Evolutionary conservation across 2,888 invertebrate genomes (phyloP), one percentile per base, ranked within the genome.

Genomic region (Hyalella azteca): DNA sequence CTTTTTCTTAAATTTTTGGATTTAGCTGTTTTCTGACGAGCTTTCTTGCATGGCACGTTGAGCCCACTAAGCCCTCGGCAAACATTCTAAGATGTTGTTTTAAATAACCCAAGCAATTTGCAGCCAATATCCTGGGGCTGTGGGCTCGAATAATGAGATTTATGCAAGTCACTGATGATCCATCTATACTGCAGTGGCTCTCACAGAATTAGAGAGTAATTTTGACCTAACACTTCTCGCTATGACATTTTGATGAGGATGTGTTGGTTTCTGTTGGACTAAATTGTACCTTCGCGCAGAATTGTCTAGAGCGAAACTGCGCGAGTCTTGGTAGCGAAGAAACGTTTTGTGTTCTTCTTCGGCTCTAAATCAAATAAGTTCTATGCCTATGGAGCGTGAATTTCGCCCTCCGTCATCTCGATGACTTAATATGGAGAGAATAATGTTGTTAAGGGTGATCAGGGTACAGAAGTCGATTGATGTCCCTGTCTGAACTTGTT

Each of bases 371-470:
- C 66, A 66, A 32, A 36, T 66, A 32, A 29, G 36, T 29, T 36
- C 66, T 66, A 36, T 19, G 66, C 36, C 36, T 66, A 66, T n/a
- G n/a, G 36, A 66, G 36, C 66, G 66, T 66, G 66, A 66, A 66
- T 66, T 66, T 66, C 36, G 66, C 36, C 36, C 32, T 66, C 36
- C 26, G 66, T 66, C 66, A 66, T 66, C 66, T 66, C 66, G 36
- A 66, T 66, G 66, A 36, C 66, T 66, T 66, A 66, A 66, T 66
- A 39, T 66, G 66, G 36, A 66, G 36, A 36, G 66, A 66, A 66
- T 36, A 66, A 66, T 66, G 66, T n/a, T 66, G 29, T 29, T 66
- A 66, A 29, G 66, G 66, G 36, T 39, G 36, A 66, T 66, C 66
- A 66, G 36, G 66, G 36, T 32, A 36, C 36, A 66, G 66, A 66